phyloP scores from a whole-genome alignment of 2,797 vertebrate genomes.

The Callimico goeldii region DNA sequence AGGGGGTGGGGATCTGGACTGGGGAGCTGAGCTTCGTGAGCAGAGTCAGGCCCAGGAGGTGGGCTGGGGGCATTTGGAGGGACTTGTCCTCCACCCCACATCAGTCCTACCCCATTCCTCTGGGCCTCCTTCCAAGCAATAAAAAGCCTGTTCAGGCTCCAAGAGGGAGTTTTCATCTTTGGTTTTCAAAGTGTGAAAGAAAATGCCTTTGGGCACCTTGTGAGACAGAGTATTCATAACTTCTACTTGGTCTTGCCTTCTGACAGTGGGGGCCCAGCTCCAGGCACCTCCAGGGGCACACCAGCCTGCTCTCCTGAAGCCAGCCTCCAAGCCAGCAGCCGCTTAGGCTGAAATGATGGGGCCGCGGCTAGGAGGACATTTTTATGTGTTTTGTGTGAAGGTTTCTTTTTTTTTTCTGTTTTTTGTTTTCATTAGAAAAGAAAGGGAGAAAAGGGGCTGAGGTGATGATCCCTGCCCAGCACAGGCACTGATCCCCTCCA shows the following conservation, averaged over 20 bases:
- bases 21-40: constrained; percentile 37
- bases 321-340: neutral
- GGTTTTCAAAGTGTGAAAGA: constrained; percentile 73
- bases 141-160: constrained; percentile 56
- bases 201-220: constrained; percentile 54
- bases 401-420: neutral
- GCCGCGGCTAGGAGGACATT: neutral
- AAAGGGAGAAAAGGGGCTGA: neutral
- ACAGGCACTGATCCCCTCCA: neutral
- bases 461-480: neutral
- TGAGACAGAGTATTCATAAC: constrained; percentile 42
- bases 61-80: neutral
- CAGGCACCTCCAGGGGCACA: neutral
- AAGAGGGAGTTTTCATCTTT: constrained; percentile 44
- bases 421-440: constrained; percentile 32
- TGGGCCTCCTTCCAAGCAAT: constrained; percentile 74
- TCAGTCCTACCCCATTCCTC: constrained; percentile 49
- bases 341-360: neutral
- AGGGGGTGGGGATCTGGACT: neutral
- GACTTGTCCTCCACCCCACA: neutral
- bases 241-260: neutral
- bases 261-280: neutral
- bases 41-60: neutral
- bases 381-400: too few species aligned
- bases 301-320: neutral